Evolutionary conservation across 2,797 vertebrate species (phyloP).

Genomic region (Halcyon badia): DNA sequence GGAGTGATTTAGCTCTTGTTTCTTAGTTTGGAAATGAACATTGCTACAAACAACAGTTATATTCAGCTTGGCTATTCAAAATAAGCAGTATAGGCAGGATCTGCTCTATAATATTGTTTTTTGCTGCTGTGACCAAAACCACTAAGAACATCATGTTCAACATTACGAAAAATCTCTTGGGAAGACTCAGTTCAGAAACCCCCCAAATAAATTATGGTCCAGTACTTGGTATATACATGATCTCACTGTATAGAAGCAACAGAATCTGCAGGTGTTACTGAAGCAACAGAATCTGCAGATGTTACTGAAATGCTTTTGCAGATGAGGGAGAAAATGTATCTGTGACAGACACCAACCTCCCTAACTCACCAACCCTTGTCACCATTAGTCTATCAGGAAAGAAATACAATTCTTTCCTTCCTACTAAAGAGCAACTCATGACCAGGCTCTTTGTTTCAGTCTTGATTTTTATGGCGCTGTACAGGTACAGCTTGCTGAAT

Average conservation of each 20-base stretch:
- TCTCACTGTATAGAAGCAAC: not conserved
- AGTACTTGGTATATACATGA: not conserved
- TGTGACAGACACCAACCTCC: not conserved
- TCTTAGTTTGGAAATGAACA: not conserved
- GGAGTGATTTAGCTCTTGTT: not conserved
- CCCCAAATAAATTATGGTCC: not conserved
- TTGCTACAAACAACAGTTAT: not conserved
- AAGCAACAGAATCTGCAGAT: slow-evolving; percentile 1
- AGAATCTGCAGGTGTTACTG: not conserved
- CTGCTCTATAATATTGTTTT: not conserved
- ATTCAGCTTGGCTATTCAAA: not conserved
- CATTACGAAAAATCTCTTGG: not conserved
- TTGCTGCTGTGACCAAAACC: not conserved
- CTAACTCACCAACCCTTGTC: not conserved
- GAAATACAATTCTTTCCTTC: not conserved
- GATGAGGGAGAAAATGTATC: not conserved
- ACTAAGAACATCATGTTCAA: not conserved
- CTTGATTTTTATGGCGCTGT: not conserved
- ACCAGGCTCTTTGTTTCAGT: not conserved
- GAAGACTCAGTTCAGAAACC: not conserved
- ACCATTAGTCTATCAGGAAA: not conserved
- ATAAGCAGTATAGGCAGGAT: not conserved
- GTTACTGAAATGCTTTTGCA: slow-evolving; percentile 6
- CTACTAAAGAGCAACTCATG: not conserved
- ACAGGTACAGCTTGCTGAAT: not conserved